Conservation (phyloP, 1,140 invertebrate species). For the Cydia strobilella region DNA sequence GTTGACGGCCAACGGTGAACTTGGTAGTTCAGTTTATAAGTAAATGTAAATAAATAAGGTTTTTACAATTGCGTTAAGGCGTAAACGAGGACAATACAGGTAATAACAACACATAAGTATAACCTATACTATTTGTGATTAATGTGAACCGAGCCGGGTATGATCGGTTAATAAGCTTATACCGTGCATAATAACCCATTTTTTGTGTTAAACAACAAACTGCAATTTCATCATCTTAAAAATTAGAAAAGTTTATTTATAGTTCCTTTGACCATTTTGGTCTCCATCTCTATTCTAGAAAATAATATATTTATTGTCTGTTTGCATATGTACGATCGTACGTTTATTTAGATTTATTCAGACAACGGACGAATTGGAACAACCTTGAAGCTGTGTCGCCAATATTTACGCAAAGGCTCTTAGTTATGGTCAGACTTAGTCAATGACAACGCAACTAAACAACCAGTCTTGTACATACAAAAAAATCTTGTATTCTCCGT, state of each 20-base stretch:
- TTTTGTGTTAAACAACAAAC: too few relatives aligned
- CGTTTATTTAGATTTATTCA: constrained; percentile 34
- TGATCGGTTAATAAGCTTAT: background rate
- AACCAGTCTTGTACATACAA: constrained; percentile 15
- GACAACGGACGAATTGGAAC: constrained; percentile 47
- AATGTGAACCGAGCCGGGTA: background rate
- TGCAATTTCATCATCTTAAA: background rate
- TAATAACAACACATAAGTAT: background rate
- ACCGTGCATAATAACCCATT: background rate
- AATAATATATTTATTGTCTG: background rate
- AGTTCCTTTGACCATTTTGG: background rate
- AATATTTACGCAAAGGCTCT: constrained; percentile 53
- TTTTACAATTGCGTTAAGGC: constrained; percentile 27
- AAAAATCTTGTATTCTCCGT: background rate
- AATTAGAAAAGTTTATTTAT: background rate
- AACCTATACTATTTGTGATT: background rate
- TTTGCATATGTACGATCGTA: background rate
- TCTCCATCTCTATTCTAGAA: background rate
- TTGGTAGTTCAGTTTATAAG: constrained; percentile 12
- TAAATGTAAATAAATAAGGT: constrained; percentile 17
- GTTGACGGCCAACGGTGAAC: constrained; percentile 27
- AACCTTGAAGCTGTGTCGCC: constrained; percentile 52
- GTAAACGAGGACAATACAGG: constrained; percentile 21
- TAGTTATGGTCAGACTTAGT: constrained; percentile 40
- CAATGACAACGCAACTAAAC: constrained; percentile 45